Evolutionary conservation across 2,888 invertebrate species (phyloP).

Genomic region (Catocala nupta): DNA sequence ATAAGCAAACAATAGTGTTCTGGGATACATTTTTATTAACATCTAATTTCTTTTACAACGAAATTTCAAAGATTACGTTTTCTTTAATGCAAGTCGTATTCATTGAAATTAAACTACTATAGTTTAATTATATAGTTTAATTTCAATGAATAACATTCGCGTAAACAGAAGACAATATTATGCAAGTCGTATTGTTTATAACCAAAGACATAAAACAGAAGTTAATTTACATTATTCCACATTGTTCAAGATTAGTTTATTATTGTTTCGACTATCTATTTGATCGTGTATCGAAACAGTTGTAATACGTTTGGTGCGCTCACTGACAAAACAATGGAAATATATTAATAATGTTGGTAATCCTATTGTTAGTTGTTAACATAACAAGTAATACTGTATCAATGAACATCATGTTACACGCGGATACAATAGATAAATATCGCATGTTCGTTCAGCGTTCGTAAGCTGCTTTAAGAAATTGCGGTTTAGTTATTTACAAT

Average conservation of each 20-base stretch:
- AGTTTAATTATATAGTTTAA: too few species aligned
- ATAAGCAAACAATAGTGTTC: too few species aligned
- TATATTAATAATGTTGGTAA: conserved; percentile 14
- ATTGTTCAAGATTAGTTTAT: conserved; percentile 14
- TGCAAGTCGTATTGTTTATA: background rate
- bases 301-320: background rate
- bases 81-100: too few species aligned
- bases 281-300: conserved; percentile 12
- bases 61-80: too few species aligned
- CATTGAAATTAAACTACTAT: too few species aligned
- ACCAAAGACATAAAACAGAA: background rate
- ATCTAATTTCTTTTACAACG: too few species aligned
- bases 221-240: background rate
- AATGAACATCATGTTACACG: conserved; percentile 1
- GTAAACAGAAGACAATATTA: too few species aligned
- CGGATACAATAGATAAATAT: too few species aligned
- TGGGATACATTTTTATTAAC: too few species aligned
- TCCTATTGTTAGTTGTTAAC: conserved; percentile 13
- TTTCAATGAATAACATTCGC: too few species aligned
- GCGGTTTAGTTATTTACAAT: background rate
- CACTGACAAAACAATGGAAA: conserved; percentile 18
- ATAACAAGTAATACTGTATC: conserved; percentile 8
- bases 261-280: conserved; percentile 14
- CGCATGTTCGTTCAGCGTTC: background rate
- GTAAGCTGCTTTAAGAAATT: background rate